phyloP scores from a whole-genome alignment of 2,888 invertebrate genomes.

The Eumerus sabulonum region DNA sequence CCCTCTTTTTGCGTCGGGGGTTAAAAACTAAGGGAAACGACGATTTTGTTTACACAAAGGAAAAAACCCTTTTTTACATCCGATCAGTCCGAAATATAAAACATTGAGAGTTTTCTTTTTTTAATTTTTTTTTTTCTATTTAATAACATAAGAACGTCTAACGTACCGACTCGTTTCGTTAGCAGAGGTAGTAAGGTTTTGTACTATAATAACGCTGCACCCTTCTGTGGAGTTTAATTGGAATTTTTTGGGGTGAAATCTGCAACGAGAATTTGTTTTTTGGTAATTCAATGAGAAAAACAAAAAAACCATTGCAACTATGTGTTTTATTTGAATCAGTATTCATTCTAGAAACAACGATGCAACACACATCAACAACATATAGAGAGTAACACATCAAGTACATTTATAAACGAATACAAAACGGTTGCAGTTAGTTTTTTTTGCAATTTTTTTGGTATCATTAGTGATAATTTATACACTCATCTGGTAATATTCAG shows the following conservation, averaged over 20 bases:
- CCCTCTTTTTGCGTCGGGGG: too few relatives aligned
- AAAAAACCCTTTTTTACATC: too few relatives aligned
- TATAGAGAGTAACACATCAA: conserved; percentile 41
- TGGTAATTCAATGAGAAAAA: conserved; percentile 54
- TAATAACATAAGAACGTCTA: conserved; percentile 63
- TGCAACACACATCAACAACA: conserved; percentile 62
- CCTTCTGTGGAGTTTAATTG: conserved; percentile 69
- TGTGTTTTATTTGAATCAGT: conserved; percentile 29
- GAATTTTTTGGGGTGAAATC: conserved; percentile 69
- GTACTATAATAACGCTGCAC: conserved; percentile 67
- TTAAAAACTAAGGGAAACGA: too few relatives aligned
- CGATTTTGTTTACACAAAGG: too few relatives aligned
- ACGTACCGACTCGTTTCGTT: conserved; percentile 71
- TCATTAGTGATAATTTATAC: conserved; percentile 33
- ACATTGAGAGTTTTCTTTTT: neutral
- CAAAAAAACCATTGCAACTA: conserved; percentile 22
- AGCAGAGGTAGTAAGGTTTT: conserved; percentile 70
- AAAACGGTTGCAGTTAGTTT: conserved; percentile 39
- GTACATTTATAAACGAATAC: conserved; percentile 39
- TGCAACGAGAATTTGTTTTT: conserved; percentile 69
- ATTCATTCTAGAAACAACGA: conserved; percentile 47
- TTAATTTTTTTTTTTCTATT: conserved; percentile 17
- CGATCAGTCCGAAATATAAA: too few relatives aligned
- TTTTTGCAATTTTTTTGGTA: too few relatives aligned
- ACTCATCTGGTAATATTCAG: conserved; percentile 50